Evolutionary conservation across 2,113 vertebrate genomes (phyloP).

Genomic region (Rostratula benghalensis): DNA sequence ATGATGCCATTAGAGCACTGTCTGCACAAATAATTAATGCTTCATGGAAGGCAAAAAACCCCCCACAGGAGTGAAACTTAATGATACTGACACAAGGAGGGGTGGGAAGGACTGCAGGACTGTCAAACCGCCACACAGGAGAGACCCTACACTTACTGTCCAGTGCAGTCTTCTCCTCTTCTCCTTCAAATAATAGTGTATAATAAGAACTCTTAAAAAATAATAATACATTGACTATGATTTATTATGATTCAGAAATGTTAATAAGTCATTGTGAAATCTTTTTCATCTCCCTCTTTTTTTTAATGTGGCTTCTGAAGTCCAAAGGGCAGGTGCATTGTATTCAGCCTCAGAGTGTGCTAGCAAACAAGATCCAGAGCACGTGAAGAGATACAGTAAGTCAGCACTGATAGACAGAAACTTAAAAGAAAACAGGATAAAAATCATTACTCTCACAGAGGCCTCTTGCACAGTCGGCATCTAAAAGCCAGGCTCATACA

Average conservation of each 20-base stretch:
- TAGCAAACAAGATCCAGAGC: constrained; percentile 9
- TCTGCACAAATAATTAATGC: neutral
- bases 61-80: neutral
- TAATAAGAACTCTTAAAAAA: neutral
- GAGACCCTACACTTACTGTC: neutral
- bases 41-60: neutral
- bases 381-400: neutral
- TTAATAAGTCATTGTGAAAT: neutral
- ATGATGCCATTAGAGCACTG: neutral
- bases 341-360: neutral
- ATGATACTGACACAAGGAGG: neutral
- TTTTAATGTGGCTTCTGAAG: neutral
- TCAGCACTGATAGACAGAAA: neutral
- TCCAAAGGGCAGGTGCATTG: neutral
- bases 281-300: neutral
- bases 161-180: neutral
- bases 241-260: neutral
- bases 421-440: neutral
- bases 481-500: neutral
- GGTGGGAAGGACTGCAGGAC: neutral
- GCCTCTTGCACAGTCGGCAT: neutral
- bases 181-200: neutral
- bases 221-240: neutral
- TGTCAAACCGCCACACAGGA: neutral
- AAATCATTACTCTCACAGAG: neutral